Evolutionary conservation across 2,797 vertebrate genomes (phyloP), one percentile per base, ranked within the genome.

Genomic region (Heteromormyrus szaboi): DNA sequence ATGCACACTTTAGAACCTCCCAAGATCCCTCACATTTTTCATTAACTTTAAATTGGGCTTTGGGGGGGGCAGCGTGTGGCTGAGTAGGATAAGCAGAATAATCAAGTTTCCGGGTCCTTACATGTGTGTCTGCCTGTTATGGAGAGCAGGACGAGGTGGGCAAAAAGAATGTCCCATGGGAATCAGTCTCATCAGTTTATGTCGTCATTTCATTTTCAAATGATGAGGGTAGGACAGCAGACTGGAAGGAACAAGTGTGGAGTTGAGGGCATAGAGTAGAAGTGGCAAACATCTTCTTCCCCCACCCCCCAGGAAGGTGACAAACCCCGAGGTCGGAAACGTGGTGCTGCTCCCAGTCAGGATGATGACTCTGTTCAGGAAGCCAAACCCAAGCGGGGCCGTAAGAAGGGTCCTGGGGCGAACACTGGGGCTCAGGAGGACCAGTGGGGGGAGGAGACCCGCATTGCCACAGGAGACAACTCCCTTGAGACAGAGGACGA

Each of bases 401-500:
- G 98, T 90, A 99, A 98, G 92, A 97, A 98, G 3, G 95, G 95
- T 0, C 93, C 95, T 19, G 95, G 96, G 90, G 95, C 95, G 5
- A 95, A 96, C 17, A 89, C 93, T 0, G 95, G 96, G 0, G 95
- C 95, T 22, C 92, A 97, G 0, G 95, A 96, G 90, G 96, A 97
- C 83, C 97, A 95, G 89, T 98, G 98, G 98, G 95, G 96, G 19
- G 98, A 98, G 83, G 97, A 97, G 88, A 96, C 96, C 91, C 93
- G 95, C 83, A 88, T 96, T 87, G 96, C 95, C 17, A 17, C 85
- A 37, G 85, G 81, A 84, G 97, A 99, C 91, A 96, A 95, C 14
- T 91, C 94, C 59, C 91, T 97, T 83, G 96, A 97, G 92, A 98
- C 97, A 0, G 98, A 99, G 91, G 98, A 99, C 89, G 98, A 99